Evolutionary conservation across 2,888 invertebrate species (phyloP).

Genomic region (Patella depressa): DNA sequence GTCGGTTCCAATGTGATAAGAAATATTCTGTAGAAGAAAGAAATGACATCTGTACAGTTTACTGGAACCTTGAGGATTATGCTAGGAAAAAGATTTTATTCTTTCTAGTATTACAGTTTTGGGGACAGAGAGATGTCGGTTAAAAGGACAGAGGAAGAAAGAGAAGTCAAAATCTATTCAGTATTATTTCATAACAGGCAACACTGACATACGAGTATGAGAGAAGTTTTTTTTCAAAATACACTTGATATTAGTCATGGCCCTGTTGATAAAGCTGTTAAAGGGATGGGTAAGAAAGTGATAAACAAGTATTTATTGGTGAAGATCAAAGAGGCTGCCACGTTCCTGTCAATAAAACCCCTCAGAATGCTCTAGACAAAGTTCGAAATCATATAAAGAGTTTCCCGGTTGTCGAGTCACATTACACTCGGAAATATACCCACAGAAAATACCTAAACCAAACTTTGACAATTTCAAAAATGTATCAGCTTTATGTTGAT

Average conservation of each 20-base stretch:
- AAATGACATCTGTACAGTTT: background rate
- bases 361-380: too few species aligned
- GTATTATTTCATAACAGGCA: background rate
- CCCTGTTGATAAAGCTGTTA: background rate
- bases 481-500: too few species aligned
- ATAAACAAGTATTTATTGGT: too few species aligned
- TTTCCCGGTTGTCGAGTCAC: too few species aligned
- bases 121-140: background rate
- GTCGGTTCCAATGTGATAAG: background rate
- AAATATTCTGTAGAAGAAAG: background rate
- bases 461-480: too few species aligned
- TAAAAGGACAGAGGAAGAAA: background rate
- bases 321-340: too few species aligned
- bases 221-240: slow-evolving; percentile 2
- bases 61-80: background rate
- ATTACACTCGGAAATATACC: too few species aligned
- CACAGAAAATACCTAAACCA: too few species aligned
- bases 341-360: too few species aligned
- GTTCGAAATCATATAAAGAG: too few species aligned
- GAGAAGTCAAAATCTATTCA: background rate
- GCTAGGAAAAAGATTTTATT: background rate
- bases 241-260: background rate
- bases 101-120: background rate
- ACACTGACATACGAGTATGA: background rate
- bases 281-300: background rate